Evolutionary conservation across 2,113 vertebrate species (phyloP).

Genomic region (Etheostoma cragini): DNA sequence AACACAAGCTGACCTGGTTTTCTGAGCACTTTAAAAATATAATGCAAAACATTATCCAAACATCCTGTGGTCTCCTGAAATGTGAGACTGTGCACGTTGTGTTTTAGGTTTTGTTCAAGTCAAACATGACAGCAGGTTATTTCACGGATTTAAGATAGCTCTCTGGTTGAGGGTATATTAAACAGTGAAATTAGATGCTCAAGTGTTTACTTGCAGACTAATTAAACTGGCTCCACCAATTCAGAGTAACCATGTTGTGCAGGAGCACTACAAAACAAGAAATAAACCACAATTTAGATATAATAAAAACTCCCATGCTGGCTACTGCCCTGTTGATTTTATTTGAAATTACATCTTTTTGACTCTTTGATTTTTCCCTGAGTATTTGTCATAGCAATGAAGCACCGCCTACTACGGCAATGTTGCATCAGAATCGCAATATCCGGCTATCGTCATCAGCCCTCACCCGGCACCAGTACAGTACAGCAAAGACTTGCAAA

Average conservation of each 20-base stretch:
- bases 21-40: constrained; percentile 1
- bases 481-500: not conserved
- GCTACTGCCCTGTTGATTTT: no score
- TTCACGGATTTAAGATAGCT: not conserved
- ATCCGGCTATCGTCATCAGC: constrained; percentile 65
- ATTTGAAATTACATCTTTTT: no score
- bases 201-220: not conserved
- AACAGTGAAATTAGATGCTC: not conserved
- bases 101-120: constrained; percentile 4
- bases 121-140: not conserved
- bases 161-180: constrained; percentile 7
- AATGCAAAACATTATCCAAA: not conserved
- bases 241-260: no score
- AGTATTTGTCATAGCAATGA: not conserved
- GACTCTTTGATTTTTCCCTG: no score
- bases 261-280: no score
- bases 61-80: not conserved
- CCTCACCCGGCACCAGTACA: constrained; percentile 32
- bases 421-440: constrained; percentile 74
- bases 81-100: not conserved
- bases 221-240: no score
- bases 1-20: not conserved
- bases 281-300: no score
- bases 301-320: no score
- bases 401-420: constrained; percentile 33